Base-by-base conservation (phyloP, 2,888 invertebrate species). In the Mesorhabditis belari region DNA sequence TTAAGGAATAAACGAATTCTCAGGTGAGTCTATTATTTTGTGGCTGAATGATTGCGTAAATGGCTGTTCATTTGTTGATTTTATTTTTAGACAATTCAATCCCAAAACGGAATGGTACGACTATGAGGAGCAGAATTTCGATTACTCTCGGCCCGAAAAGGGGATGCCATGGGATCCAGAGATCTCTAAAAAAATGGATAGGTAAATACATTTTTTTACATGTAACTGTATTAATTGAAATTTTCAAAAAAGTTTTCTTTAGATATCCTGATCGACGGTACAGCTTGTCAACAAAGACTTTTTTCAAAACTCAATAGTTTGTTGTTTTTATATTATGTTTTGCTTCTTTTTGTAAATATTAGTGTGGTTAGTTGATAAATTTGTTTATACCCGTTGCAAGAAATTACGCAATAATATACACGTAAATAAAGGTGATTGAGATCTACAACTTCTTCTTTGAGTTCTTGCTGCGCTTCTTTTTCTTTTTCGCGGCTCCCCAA, bases 91-190 rank as follows among this genome's bases (percentile, higher is more conserved):
- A 49, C 73, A 78, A 55, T 79, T 71, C 66, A 64, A 74, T 35
- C 78, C 79, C n/a, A 79, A 79, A 58, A 67, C 75, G 53, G 75
- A 80, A 35, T 79, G 79, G 79, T 79, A 69, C 61, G 79, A 79
- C 58, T 79, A 73, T 57, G 79, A 80, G 24, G 78, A 80, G 55
- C 73, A 71, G 62, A 70, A 66, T 0, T 74, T 68, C 58, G 73
- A 73, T 50, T 72, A 71, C 53, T 55, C 56, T 23, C 65, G 64
- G 55, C 60, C 63, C 3, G 77, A 77, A 55, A 68, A 69, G 25
- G 73, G 71, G 19, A 76, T 76, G 75, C 79, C 79, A 19, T 79
- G 79, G 79, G 77, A 80, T 65, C 65, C 74, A 5, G 74, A 77
- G 64, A 70, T 80, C n/a, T 71, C 73, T 5, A 69, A 66, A 19